phyloP scores from a whole-genome alignment of 2,888 invertebrate genomes.

The Apantesis nais region DNA sequence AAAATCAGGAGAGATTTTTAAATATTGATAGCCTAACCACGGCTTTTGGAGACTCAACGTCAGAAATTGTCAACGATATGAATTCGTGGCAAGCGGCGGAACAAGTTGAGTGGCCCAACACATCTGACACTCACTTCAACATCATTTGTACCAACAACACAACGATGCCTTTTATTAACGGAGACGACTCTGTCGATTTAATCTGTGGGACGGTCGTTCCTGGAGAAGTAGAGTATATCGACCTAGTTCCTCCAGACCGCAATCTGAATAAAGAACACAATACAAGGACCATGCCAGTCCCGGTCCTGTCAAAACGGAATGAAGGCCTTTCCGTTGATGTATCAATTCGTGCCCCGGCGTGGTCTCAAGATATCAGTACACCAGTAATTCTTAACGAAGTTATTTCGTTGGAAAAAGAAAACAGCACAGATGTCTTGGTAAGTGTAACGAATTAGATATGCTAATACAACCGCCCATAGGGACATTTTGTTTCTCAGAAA shows the following conservation, averaged over 20 bases:
- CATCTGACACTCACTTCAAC: conserved; percentile 60
- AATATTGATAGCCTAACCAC: conserved; percentile 75
- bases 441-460: conserved; percentile 35
- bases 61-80: conserved; percentile 59
- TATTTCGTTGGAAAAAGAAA: conserved; percentile 78
- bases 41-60: conserved; percentile 71
- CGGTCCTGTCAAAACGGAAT: conserved; percentile 43
- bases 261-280: conserved; percentile 57
- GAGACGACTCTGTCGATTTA: conserved; percentile 75
- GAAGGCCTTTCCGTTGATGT: conserved; percentile 68
- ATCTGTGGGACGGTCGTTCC: conserved; percentile 72
- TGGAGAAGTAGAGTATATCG: conserved; percentile 71
- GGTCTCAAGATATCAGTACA: conserved; percentile 71
- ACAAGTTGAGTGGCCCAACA: conserved; percentile 58
- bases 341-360: conserved; percentile 55
- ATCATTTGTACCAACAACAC: conserved; percentile 65
- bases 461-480: neutral
- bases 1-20: conserved; percentile 68
- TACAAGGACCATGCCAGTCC: conserved; percentile 40
- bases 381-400: conserved; percentile 79
- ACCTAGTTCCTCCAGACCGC: conserved; percentile 67
- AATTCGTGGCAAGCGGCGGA: conserved; percentile 61
- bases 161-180: conserved; percentile 70
- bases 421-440: conserved; percentile 62
- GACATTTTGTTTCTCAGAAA: neutral